These are phyloP conservation scores for Smittia aterrima DNA, from an alignment of 2,888 invertebrate species.

Conservation along the genomic window DNA sequence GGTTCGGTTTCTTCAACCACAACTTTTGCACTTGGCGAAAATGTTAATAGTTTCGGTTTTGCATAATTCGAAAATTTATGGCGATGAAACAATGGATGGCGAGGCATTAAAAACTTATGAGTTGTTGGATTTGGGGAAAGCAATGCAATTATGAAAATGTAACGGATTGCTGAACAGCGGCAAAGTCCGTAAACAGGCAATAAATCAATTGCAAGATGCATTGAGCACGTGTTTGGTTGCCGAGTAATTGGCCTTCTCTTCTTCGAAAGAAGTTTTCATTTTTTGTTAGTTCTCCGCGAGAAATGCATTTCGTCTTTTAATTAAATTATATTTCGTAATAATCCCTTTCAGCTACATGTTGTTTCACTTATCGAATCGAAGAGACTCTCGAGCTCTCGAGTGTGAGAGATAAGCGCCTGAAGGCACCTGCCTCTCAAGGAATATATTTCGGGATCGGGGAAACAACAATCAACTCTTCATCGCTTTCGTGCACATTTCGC, in stretches of 20 bases:
- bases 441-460: neutral
- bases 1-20: neutral
- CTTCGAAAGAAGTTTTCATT: neutral
- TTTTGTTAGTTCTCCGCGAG: neutral
- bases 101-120: conserved; percentile 16
- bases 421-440: neutral
- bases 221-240: neutral
- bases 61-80: conserved; percentile 15
- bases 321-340: conserved; percentile 15
- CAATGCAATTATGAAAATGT: neutral
- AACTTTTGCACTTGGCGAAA: neutral
- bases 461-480: conserved; percentile 27
- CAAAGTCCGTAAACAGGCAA: neutral
- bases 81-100: conserved; percentile 1
- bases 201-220: neutral
- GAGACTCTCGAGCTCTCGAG: neutral
- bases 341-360: conserved; percentile 8
- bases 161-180: neutral
- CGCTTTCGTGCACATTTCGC: neutral
- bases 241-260: neutral
- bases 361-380: neutral
- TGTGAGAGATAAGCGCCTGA: neutral
- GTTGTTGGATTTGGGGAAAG: neutral
- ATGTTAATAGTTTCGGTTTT: neutral
- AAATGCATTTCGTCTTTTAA: conserved; percentile 2